Evolutionary conservation across 30 jellyfish, hydroid and myxozoan genomes (phyloP).

Genomic region (Aurelia sp.): DNA sequence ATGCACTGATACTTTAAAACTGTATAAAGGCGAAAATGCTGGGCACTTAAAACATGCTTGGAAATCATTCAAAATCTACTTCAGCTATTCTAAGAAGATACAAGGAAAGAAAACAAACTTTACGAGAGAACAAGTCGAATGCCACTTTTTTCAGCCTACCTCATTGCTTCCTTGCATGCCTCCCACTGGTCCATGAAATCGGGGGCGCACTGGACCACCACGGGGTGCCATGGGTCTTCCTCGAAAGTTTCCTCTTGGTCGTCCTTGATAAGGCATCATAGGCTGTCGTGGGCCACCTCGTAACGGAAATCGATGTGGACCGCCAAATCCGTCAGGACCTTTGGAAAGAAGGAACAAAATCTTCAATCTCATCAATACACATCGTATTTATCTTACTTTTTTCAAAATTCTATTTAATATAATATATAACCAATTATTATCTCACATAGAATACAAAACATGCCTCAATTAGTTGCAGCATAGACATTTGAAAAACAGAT

Average conservation of each 20-base stretch:
- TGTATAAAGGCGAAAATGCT: neutral
- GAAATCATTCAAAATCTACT: too few relatives aligned
- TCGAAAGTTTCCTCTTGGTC: constrained; percentile 64
- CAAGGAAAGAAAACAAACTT: neutral
- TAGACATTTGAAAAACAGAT: too few relatives aligned
- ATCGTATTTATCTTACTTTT: neutral
- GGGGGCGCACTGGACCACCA: constrained; percentile 59
- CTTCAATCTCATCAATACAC: neutral
- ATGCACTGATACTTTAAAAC: neutral
- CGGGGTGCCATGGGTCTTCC: constrained; percentile 74
- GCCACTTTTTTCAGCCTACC: neutral
- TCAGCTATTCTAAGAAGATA: neutral
- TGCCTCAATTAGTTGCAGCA: too few relatives aligned
- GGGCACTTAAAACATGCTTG: too few relatives aligned
- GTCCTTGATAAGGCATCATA: constrained; percentile 24
- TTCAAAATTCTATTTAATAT: neutral
- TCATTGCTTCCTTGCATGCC: constrained; percentile 32
- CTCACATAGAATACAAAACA: too few relatives aligned
- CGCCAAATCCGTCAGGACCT: constrained; percentile 56
- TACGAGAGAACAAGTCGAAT: too few relatives aligned
- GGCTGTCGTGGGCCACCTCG: constrained; percentile 74
- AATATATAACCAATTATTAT: too few relatives aligned
- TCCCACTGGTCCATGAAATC: constrained; percentile 65
- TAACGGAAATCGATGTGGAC: constrained; percentile 60
- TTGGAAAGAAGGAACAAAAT: neutral